Evolutionary conservation across 2,888 invertebrate species (phyloP).

Genomic region (Melieria crassipennis): DNA sequence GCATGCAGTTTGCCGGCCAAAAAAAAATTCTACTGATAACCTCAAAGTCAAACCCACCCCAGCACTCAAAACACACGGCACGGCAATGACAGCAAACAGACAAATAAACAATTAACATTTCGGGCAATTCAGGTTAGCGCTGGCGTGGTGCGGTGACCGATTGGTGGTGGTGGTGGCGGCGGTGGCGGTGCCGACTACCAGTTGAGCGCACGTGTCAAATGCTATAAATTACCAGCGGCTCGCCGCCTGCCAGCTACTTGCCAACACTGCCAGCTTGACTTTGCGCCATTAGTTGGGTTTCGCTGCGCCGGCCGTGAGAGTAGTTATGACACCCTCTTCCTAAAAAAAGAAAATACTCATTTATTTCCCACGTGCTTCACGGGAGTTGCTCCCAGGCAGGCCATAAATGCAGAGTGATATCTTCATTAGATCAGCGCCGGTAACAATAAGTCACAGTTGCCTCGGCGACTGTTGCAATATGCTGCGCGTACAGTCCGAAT

Average conservation of each 20-base stretch:
- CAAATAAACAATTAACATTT: constrained; percentile 66
- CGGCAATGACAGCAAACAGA: constrained; percentile 63
- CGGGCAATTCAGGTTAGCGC: constrained; percentile 39
- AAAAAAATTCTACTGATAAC: constrained; percentile 25
- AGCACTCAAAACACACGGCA: constrained; percentile 49
- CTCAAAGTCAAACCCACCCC: constrained; percentile 53
- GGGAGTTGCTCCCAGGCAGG: too few relatives aligned
- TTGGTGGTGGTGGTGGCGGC: constrained; percentile 9
- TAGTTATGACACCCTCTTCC: too few relatives aligned
- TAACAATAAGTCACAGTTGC: too few relatives aligned
- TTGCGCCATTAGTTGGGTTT: constrained; percentile 14
- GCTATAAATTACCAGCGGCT: constrained; percentile 57
- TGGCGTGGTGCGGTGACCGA: constrained; percentile 23
- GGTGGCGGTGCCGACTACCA: constrained; percentile 22
- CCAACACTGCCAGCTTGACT: constrained; percentile 45
- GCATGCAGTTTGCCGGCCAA: not conserved
- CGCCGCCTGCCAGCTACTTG: constrained; percentile 29
- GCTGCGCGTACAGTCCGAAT: too few relatives aligned
- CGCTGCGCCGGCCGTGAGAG: too few relatives aligned
- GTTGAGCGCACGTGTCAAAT: constrained; percentile 51
- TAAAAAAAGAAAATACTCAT: too few relatives aligned
- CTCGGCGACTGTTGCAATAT: too few relatives aligned
- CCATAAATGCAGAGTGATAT: too few relatives aligned
- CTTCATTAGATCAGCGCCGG: too few relatives aligned
- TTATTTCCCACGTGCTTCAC: too few relatives aligned